phyloP scores from a whole-genome alignment of 2,888 invertebrate species.

The Rhogogaster chlorosoma region DNA sequence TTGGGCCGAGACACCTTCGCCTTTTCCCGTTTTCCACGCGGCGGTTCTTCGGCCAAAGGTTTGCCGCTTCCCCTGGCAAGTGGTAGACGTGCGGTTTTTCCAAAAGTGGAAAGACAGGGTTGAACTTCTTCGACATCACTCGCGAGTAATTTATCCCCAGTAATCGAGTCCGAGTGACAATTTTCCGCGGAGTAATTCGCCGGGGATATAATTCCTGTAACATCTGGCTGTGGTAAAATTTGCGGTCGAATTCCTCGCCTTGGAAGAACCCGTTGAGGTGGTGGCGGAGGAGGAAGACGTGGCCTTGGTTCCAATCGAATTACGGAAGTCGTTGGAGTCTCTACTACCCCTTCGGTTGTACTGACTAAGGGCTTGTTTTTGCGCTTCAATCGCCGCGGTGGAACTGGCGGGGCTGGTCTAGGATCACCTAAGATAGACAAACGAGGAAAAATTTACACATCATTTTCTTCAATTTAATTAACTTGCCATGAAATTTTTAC shows the following conservation, averaged over 20 bases:
- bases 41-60: neutral
- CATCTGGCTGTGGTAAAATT: neutral
- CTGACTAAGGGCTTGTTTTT: conserved; percentile 59
- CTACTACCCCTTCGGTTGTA: conserved; percentile 55
- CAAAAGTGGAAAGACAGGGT: conserved; percentile 3
- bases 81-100: neutral
- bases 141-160: neutral
- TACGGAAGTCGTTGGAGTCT: neutral
- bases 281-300: conserved; percentile 58
- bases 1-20: conserved; percentile 32
- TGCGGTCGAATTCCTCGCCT: neutral
- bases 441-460: neutral
- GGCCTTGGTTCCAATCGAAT: conserved; percentile 55
- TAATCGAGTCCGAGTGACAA: neutral
- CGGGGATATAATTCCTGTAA: neutral
- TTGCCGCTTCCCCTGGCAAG: neutral
- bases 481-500: no score
- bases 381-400: conserved; percentile 72
- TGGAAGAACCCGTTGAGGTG: conserved; percentile 52
- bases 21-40: neutral
- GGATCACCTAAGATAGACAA: conserved; percentile 63
- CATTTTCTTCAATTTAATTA: neutral
- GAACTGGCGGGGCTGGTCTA: conserved; percentile 70
- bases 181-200: neutral
- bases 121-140: neutral